A percentile compares a stretch with the other conserved stretches of the same genome.
Evolutionary conservation across 2,113 vertebrate species (phyloP).

Genomic region (Saccopteryx leptura): DNA sequence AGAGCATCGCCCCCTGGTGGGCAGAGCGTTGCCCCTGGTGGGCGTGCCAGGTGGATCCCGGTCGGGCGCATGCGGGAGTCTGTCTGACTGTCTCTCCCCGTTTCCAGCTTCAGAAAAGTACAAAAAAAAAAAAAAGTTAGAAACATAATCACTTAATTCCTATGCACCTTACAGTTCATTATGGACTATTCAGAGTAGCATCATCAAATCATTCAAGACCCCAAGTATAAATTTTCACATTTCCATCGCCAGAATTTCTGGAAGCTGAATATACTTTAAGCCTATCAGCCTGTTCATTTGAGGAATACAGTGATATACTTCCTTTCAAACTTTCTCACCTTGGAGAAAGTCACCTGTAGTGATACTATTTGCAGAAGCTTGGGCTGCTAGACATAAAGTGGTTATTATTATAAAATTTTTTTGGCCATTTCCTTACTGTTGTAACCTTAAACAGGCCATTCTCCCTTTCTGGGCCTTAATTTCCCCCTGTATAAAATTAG

Average conservation of each 20-base stretch:
- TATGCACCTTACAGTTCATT: neutral
- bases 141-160: neutral
- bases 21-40: too few relatives aligned
- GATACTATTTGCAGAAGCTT: neutral
- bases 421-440: conserved; percentile 35
- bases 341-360: neutral
- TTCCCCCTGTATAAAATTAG: conserved; percentile 28
- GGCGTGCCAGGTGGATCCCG: too few relatives aligned
- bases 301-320: neutral
- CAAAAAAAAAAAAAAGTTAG: neutral
- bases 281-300: conserved; percentile 12
- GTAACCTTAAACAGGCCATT: conserved; percentile 2
- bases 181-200: neutral
- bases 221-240: neutral
- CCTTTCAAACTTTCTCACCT: neutral
- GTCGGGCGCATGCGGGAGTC: too few relatives aligned
- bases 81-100: too few relatives aligned
- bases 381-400: neutral
- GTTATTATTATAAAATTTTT: neutral
- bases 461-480: neutral
- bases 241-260: conserved; percentile 19
- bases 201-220: neutral
- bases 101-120: too few relatives aligned
- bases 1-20: too few relatives aligned
- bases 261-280: neutral